Base-by-base conservation (phyloP, 2,888 invertebrate genomes). In the Teleiodes luculella region DNA sequence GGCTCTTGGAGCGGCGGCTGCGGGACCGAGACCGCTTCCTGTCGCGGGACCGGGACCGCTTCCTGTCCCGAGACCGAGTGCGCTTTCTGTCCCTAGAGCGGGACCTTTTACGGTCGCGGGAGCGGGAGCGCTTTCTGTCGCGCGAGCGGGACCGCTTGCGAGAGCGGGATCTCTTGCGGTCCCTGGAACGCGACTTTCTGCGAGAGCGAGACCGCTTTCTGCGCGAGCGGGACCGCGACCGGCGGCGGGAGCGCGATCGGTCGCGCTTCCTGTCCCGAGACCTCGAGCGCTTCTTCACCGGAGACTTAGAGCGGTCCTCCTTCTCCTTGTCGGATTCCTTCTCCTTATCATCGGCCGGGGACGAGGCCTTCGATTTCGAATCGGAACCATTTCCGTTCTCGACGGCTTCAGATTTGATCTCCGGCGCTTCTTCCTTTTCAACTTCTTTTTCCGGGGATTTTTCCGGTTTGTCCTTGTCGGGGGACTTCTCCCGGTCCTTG, bases 231-330 rank as follows among this genome's bases (percentile, higher is more conserved):
- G 92, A 92, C 28, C 91, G 83, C n/a, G 92, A 92, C 16, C 92
- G 78, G 70, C 93, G 91, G 52, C 90, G 90, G 36, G 93, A 93
- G 1, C 93, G 86, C 0, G 94, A 89, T 3, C 90, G 74, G 13
- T 89, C 88, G 1, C 85, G 78, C 52, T 87, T 87, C 41, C 76
- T 83, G 8, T 90, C 90, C 53, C 82, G 80, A 4, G 90, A 89
- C n/a, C 74, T 76, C 3, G 88, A 88, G 2, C 85, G 72, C 59
- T 79, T 83, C 59, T 90, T 90, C 66, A 80, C 74, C 0, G 84
- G 80, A 7, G 87, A 81, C 47, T 31, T 51, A 1, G 47, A 48
- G 7, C 74, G 68, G 8, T 83, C 83, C 57, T 76, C 58, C 20
- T 59, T 50, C 56, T 69, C 64, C 49, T 73, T 71, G 48, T 69